Evolutionary conservation across 2,888 invertebrate genomes (phyloP).

Genomic region (Theretra japonica): DNA sequence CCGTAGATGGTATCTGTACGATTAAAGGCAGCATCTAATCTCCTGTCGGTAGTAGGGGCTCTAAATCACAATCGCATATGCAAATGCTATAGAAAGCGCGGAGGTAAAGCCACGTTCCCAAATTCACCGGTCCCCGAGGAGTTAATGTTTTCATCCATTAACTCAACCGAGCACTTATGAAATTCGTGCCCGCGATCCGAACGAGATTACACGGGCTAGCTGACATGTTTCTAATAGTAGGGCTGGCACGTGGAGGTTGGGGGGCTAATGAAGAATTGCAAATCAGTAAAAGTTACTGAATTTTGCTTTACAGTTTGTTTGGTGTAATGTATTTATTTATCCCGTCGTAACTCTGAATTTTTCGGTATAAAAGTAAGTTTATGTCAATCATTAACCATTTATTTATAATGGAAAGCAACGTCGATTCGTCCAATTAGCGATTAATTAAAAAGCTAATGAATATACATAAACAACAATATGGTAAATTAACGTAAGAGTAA

Average conservation of each 20-base stretch:
- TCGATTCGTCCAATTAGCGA: too few species aligned
- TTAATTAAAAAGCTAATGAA: too few species aligned
- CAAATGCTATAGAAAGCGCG: constrained; percentile 54
- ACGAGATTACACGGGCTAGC: constrained; percentile 76
- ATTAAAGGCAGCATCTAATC: constrained; percentile 26
- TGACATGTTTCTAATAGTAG: constrained; percentile 69
- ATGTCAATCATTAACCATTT: too few species aligned
- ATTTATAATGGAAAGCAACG: too few species aligned
- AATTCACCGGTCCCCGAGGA: constrained; percentile 63
- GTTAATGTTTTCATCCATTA: constrained; percentile 83
- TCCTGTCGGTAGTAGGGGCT: constrained; percentile 17
- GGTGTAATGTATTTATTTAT: too few species aligned
- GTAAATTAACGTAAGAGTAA: too few species aligned
- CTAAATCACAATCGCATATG: constrained; percentile 59
- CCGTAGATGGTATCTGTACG: neutral
- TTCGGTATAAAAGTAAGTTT: too few species aligned
- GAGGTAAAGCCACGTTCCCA: constrained; percentile 48
- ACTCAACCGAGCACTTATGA: constrained; percentile 79
- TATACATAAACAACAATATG: too few species aligned
- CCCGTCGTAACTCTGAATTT: too few species aligned
- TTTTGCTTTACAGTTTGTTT: too few species aligned
- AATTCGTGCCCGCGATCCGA: constrained; percentile 80
- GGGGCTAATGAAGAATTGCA: neutral
- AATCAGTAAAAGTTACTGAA: too few species aligned
- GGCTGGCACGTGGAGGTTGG: constrained; percentile 50